A percentile compares a stretch with the other conserved stretches of the same genome.
These are phyloP conservation scores for Geodia barretti DNA, from an alignment of 37 sponge, comb jelly and placozoan genomes.

Conservation along the genomic window DNA sequence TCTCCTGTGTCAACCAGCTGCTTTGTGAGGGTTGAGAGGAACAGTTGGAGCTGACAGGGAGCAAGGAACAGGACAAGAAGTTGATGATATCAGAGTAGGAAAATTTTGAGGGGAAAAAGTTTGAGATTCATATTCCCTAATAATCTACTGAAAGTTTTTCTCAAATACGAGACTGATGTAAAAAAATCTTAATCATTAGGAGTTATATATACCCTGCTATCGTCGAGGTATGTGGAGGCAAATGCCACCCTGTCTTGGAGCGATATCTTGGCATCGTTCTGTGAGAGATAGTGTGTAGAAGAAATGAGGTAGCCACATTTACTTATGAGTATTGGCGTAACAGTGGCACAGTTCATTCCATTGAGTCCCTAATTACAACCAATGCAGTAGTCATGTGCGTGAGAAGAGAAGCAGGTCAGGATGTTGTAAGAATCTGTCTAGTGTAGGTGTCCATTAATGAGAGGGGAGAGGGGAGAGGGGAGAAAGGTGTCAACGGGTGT, in stretches of 20 bases:
- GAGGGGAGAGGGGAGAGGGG: constrained; percentile 5
- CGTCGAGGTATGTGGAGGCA: constrained; percentile 78
- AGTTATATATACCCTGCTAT: constrained; percentile 23
- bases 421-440: no score
- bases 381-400: no score
- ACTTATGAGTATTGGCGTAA: no score
- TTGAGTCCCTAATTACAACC: no score
- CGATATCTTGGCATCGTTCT: constrained; percentile 31
- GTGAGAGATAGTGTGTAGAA: not conserved
- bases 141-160: not conserved
- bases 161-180: no score
- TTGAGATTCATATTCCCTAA: not conserved
- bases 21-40: constrained; percentile 8
- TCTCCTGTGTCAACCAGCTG: constrained; percentile 33
- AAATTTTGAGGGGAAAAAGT: not conserved
- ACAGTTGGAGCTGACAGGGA: constrained; percentile 31
- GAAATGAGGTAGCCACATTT: no score
- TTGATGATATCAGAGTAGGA: not conserved
- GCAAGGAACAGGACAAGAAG: not conserved
- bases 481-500: no score
- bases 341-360: no score
- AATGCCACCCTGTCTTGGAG: constrained; percentile 75
- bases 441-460: no score
- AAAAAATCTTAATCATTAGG: no score
- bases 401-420: no score